Base-by-base conservation (phyloP, 2,888 invertebrate species). In the Leucoptera coffeella region DNA sequence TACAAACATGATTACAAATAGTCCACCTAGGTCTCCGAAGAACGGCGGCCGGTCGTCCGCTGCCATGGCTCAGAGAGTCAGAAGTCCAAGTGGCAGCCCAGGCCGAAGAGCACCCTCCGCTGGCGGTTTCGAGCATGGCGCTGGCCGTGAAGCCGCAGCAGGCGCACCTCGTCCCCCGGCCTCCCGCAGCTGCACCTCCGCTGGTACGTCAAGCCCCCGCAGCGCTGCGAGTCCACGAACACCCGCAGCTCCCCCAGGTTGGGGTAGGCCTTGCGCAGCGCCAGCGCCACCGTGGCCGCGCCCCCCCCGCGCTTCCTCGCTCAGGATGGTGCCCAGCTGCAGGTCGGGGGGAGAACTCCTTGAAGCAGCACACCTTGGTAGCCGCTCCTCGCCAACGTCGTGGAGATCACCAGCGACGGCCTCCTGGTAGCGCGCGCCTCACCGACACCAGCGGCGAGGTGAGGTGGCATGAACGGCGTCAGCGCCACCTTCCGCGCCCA, bases 401-500 rank as follows among this genome's bases (percentile, higher is more conserved):
- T 50, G 1, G 69, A 56, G 11, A 62, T 9, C 1, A 52, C 39
- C 17, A 52, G 52, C 0, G 50, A 41, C 1, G 52, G 43, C 21
- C 43, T 45, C n/a, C 14, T 55, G 50, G 32, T 56, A 65, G 22
- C 64, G 43, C n/a, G 50, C 50, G 35, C 61, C 64, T 26, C 64
- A 27, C 0, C 65, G 59, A n/a, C n/a, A n/a, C n/a, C 1, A 47
- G 36, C 2, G 58, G 50, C 12, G 43, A 47, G 8, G n/a, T 43
- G 27, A 13, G 65, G 34, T 1, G 64, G 64, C 32, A 42, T 52
- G 11, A 58, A 38, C 2, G 50, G 47, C 10, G 65, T 33, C 34
- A n/a, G n/a, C n/a, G n/a, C n/a, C n/a, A n/a, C n/a, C n/a, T n/a
- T 69, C 67, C 0, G 56, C 49, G 2, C 69, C 69, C 5, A 65